Conservation (phyloP, 2,797 vertebrate genomes). For the Brotula barbata region DNA sequence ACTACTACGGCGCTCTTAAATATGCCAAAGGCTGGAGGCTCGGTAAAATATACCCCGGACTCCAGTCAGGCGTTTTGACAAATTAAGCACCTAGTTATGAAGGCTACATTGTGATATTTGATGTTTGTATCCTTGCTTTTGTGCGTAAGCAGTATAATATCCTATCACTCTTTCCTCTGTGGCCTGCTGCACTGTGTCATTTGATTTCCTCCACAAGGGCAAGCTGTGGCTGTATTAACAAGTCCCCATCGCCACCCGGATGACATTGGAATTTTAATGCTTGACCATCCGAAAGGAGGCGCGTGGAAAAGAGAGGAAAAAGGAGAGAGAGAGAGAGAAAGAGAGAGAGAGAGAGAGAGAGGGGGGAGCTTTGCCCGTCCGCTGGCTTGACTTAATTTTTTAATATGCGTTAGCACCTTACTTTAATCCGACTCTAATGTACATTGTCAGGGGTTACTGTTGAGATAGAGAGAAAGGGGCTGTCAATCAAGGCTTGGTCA, state of each 20-base stretch:
- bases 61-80: slow-evolving; percentile 74
- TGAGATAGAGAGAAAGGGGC: slow-evolving; percentile 82
- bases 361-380: slow-evolving; percentile 71
- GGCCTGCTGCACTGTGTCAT: slow-evolving; percentile 69
- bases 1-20: slow-evolving; percentile 68
- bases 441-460: slow-evolving; percentile 84
- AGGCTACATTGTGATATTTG: slow-evolving; percentile 74
- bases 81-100: slow-evolving; percentile 75
- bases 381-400: slow-evolving; percentile 82
- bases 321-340: background rate
- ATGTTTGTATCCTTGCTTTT: slow-evolving; percentile 69
- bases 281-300: slow-evolving; percentile 56
- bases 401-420: slow-evolving; percentile 84
- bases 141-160: slow-evolving; percentile 59
- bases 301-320: slow-evolving; percentile 1
- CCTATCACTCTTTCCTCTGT: slow-evolving; percentile 59
- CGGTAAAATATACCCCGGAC: slow-evolving; percentile 67
- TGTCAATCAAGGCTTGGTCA: slow-evolving; percentile 83
- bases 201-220: slow-evolving; percentile 76
- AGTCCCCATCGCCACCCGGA: slow-evolving; percentile 72
- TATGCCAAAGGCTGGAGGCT: slow-evolving; percentile 68
- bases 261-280: slow-evolving; percentile 73
- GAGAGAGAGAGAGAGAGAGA: slow-evolving; percentile 20
- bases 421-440: slow-evolving; percentile 84
- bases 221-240: slow-evolving; percentile 68